Conservation (phyloP, 2,113 vertebrate species). For the Probosciger aterrimus region DNA sequence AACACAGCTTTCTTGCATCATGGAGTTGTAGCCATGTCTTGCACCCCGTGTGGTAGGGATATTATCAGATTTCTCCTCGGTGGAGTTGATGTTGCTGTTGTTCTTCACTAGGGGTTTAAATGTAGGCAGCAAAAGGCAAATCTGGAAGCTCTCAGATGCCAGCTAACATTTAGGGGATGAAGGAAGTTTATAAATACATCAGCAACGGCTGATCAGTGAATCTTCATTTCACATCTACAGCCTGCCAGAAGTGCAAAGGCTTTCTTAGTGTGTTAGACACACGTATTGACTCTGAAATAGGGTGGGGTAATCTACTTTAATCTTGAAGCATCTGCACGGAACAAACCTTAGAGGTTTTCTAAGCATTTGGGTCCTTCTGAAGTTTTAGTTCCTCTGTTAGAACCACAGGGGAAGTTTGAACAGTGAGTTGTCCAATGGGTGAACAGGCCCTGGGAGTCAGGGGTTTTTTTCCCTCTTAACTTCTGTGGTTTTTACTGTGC, state of each 20-base stretch:
- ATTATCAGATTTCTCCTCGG: not conserved
- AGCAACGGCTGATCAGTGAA: not conserved
- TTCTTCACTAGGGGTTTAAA: not conserved
- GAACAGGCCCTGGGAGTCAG: not conserved
- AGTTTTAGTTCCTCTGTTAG: not conserved
- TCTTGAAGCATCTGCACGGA: not conserved
- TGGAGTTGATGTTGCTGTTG: not conserved
- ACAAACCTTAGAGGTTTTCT: not conserved
- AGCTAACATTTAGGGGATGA: not conserved
- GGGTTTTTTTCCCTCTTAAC: not conserved
- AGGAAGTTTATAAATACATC: slow-evolving; percentile 46
- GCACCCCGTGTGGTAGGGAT: not conserved
- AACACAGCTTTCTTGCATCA: not conserved
- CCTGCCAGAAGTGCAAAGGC: not conserved
- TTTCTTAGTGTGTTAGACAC: not conserved
- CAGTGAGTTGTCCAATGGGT: not conserved
- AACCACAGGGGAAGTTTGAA: not conserved
- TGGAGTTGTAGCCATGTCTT: not conserved
- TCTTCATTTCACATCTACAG: not conserved
- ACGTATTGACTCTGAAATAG: not conserved
- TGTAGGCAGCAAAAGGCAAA: slow-evolving; percentile 7
- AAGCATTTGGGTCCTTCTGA: not conserved
- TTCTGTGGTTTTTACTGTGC: not conserved
- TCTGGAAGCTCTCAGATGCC: slow-evolving; percentile 23
- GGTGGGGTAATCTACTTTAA: not conserved